Evolutionary conservation across 2,888 invertebrate genomes (phyloP).

Genomic region (Hecatera dysodea): DNA sequence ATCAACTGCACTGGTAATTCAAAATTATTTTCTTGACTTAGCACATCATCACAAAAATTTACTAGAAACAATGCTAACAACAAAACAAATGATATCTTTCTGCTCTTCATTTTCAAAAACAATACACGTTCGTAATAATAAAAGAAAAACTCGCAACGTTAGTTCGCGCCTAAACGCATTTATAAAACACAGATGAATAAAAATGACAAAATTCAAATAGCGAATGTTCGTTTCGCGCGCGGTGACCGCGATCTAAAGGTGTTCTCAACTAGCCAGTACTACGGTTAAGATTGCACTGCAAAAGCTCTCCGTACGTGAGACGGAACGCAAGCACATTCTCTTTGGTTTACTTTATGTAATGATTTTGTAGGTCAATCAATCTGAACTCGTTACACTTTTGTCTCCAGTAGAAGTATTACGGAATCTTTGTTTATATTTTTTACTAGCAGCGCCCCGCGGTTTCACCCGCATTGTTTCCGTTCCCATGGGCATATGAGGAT

Average conservation of each 20-base stretch:
- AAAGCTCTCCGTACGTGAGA: conserved; percentile 64
- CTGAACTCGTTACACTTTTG: conserved; percentile 37
- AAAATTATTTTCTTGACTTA: conserved; percentile 41
- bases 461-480: no score
- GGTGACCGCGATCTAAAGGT: conserved; percentile 55
- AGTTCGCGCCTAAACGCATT: conserved; percentile 33
- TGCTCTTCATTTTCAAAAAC: conserved; percentile 59
- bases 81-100: conserved; percentile 29
- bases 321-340: conserved; percentile 64
- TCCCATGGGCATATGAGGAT: no score
- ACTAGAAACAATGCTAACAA: conserved; percentile 37
- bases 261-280: conserved; percentile 63
- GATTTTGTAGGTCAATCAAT: conserved; percentile 65
- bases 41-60: conserved; percentile 49
- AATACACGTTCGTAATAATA: neutral
- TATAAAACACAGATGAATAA: conserved; percentile 39
- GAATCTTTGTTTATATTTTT: conserved; percentile 29
- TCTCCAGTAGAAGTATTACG: conserved; percentile 10
- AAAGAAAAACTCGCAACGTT: neutral
- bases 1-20: conserved; percentile 95
- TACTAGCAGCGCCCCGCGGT: no score
- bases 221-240: conserved; percentile 46
- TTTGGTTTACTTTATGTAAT: conserved; percentile 63
- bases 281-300: conserved; percentile 66
- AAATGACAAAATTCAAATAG: conserved; percentile 54